Evolutionary conservation across 2,797 vertebrate genomes (phyloP).

Genomic region (Prunella strophiata): DNA sequence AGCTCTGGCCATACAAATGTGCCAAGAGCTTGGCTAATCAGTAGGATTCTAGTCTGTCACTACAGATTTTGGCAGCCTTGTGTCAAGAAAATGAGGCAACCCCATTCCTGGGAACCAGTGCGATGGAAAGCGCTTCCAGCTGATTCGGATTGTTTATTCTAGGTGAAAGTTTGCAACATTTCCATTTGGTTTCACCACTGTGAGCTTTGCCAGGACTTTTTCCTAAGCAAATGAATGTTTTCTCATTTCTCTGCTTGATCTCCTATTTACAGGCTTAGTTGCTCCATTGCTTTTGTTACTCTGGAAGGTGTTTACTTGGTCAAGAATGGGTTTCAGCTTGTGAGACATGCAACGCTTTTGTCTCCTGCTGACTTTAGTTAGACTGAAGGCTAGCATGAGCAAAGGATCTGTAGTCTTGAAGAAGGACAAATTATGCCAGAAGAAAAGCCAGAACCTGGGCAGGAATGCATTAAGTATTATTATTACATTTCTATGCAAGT

Average conservation of each 20-base stretch:
- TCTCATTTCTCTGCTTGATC: conserved; percentile 35
- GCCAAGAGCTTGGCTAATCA: conserved; percentile 50
- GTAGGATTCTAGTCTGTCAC: conserved; percentile 9
- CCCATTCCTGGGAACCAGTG: conserved; percentile 55
- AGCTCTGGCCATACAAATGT: not conserved
- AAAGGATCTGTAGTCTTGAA: not conserved
- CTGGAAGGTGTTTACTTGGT: conserved; percentile 3
- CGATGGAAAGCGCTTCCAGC: conserved; percentile 41
- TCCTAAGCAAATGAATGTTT: conserved; percentile 11
- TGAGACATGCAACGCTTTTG: not conserved
- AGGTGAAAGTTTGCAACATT: conserved; percentile 67
- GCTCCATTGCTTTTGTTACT: not conserved
- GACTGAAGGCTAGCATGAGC: not conserved
- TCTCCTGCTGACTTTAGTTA: not conserved
- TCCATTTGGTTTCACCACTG: conserved; percentile 63
- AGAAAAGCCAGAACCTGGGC: not conserved
- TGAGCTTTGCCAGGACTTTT: conserved; percentile 42
- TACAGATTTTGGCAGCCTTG: conserved; percentile 53
- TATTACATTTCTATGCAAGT: conserved; percentile 18
- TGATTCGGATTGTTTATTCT: conserved; percentile 62
- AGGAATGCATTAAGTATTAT: conserved; percentile 8
- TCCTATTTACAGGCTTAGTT: conserved; percentile 10
- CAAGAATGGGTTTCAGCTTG: conserved; percentile 2
- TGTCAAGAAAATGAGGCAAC: conserved; percentile 55
- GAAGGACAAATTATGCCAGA: not conserved